Evolutionary conservation across 2,888 invertebrate genomes (phyloP).

Genomic region (Aporophyla nigra): DNA sequence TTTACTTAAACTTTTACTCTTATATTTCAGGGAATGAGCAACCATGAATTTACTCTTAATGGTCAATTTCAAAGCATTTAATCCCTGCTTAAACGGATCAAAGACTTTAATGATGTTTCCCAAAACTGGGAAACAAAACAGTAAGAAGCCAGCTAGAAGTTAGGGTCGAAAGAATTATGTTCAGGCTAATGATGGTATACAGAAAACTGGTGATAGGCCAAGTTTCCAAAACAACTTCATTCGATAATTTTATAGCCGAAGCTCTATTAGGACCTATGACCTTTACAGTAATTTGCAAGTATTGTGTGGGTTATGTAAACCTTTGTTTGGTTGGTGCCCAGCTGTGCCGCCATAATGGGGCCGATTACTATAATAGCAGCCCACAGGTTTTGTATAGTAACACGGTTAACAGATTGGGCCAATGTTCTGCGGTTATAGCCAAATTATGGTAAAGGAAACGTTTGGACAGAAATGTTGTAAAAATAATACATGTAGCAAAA

Average conservation of each 20-base stretch:
- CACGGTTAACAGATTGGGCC: conserved; percentile 44
- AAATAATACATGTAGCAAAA: background rate
- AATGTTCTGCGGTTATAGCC: conserved; percentile 19
- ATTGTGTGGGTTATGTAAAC: conserved; percentile 65
- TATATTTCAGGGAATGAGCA: conserved; percentile 20
- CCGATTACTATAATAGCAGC: conserved; percentile 66
- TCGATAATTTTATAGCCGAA: conserved; percentile 5
- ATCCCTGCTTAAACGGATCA: background rate
- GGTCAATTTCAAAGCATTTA: background rate
- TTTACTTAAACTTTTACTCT: conserved; percentile 37
- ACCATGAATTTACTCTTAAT: background rate
- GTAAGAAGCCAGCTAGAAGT: too few relatives aligned
- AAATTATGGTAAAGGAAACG: background rate
- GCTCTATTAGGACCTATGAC: conserved; percentile 50
- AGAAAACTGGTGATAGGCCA: background rate
- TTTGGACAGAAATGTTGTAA: conserved; percentile 3
- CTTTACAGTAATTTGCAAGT: conserved; percentile 62
- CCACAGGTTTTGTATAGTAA: conserved; percentile 54
- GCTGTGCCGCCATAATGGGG: conserved; percentile 72
- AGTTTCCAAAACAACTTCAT: background rate
- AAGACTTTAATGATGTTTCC: background rate
- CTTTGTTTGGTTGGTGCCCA: conserved; percentile 66
- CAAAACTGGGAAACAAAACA: background rate
- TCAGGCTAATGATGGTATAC: background rate
- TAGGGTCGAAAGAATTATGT: background rate